These are phyloP conservation scores for Phortica magna DNA, from an alignment of 2,888 invertebrate species.

Conservation along the genomic window DNA sequence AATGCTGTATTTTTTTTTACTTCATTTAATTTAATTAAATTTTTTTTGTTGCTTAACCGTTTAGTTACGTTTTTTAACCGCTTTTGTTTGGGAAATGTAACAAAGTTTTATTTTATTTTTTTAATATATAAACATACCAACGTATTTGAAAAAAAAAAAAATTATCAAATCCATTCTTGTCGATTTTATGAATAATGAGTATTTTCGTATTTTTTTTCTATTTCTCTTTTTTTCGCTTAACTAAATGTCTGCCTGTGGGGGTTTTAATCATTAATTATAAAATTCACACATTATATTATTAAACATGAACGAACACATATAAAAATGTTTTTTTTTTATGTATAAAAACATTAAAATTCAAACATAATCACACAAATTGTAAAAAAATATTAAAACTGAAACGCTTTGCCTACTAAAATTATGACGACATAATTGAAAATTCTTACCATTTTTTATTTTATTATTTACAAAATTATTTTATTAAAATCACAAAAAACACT, in stretches of 20 bases:
- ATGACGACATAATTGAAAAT: no score
- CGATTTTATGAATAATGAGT: constrained; percentile 73
- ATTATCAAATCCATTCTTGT: constrained; percentile 41
- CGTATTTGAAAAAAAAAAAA: not conserved
- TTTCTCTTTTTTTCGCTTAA: constrained; percentile 77
- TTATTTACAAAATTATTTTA: constrained; percentile 9
- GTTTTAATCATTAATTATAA: constrained; percentile 7
- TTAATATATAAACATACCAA: constrained; percentile 14
- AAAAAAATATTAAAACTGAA: no score
- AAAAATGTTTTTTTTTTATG: constrained; percentile 5
- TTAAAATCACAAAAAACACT: not conserved
- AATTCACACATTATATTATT: constrained; percentile 14
- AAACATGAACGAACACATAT: not conserved
- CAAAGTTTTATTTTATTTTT: constrained; percentile 32
- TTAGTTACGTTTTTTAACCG: not conserved
- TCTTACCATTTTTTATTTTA: no score
- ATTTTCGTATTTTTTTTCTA: constrained; percentile 76
- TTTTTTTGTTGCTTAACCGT: not conserved
- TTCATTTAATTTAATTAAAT: not conserved
- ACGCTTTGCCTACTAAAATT: no score
- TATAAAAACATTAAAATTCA: not conserved
- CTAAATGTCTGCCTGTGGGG: constrained; percentile 72
- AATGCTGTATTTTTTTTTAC: not conserved
- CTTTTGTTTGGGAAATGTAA: not conserved
- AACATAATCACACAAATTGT: constrained; percentile 3